These are phyloP conservation scores for Poecile atricapillus DNA, from an alignment of 2,113 vertebrate species.

Conservation along the genomic window DNA sequence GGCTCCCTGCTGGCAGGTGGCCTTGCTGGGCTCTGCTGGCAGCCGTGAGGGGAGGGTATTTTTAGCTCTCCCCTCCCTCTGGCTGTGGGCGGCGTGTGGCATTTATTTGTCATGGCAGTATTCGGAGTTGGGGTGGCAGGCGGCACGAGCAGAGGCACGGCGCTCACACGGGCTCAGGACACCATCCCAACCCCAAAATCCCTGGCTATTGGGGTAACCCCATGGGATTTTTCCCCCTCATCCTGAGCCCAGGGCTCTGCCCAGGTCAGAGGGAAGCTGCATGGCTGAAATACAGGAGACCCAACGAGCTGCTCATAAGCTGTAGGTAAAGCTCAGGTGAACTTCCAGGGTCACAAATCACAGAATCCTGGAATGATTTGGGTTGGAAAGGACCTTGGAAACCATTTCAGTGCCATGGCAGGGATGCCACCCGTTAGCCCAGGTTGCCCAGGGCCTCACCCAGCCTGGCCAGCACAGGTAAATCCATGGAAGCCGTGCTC, in stretches of 20 bases:
- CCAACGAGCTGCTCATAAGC: not conserved
- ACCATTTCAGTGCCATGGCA: not conserved
- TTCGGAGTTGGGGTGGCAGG: not conserved
- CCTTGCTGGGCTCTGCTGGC: not conserved
- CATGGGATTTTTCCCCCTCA: rapidly evolving
- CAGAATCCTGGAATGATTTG: not conserved
- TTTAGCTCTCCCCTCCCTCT: constrained; percentile 27
- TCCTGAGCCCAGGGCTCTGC: not conserved
- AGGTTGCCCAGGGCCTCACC: not conserved
- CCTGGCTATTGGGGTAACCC: not conserved
- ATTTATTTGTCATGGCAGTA: not conserved
- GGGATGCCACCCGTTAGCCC: not conserved
- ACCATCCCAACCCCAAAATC: too few relatives aligned
- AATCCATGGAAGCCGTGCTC: rapidly evolving
- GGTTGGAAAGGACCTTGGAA: not conserved
- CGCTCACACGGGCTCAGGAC: not conserved
- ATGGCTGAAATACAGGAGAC: not conserved
- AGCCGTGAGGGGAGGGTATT: not conserved
- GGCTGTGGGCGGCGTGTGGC: constrained; percentile 8
- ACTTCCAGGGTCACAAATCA: not conserved
- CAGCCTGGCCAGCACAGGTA: not conserved
- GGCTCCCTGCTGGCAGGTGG: not conserved
- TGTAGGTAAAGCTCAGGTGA: not conserved
- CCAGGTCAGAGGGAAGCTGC: not conserved
- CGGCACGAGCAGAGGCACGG: not conserved